Evolutionary conservation across 2,888 invertebrate species (phyloP).

Genomic region (Ptilodon capucinus): DNA sequence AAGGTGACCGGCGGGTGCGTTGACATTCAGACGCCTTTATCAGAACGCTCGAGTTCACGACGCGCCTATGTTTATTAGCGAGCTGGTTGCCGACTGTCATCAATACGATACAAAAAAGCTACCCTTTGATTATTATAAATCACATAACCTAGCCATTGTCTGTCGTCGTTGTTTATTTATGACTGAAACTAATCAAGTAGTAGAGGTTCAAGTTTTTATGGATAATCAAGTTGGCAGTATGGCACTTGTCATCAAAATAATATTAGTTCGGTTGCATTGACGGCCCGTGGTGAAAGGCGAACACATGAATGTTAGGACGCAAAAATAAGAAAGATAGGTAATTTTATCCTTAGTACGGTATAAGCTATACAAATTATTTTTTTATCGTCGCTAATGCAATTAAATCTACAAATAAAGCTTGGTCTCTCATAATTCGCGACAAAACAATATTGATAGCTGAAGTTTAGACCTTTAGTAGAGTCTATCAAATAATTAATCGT

Average conservation of each 20-base stretch:
- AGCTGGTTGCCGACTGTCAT: constrained; percentile 32
- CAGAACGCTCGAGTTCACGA: constrained; percentile 52
- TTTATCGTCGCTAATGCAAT: background rate
- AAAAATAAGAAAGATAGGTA: no score
- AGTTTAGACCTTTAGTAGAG: constrained; percentile 10
- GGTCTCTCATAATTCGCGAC: constrained; percentile 1
- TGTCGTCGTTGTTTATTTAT: background rate
- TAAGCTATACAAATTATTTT: no score
- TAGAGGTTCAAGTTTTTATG: no score
- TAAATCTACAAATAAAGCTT: constrained; percentile 1
- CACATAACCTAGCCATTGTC: background rate
- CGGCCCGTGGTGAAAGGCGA: no score
- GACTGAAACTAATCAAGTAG: no score
- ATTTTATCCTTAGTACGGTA: no score
- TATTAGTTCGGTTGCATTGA: no score
- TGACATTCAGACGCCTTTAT: constrained; percentile 78
- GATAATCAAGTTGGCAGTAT: no score
- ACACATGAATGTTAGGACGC: no score
- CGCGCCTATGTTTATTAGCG: constrained; percentile 56
- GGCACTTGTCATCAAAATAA: no score
- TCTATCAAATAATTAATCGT: constrained; percentile 14
- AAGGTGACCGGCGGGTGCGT: constrained; percentile 76
- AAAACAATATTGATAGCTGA: constrained; percentile 8
- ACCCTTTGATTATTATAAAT: background rate
- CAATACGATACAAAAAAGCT: constrained; percentile 19